Evolutionary conservation across 92 coral and sea anemone genomes (phyloP), one percentile per base, ranked within the genome.

Genomic region (Epizoanthus rinbou): DNA sequence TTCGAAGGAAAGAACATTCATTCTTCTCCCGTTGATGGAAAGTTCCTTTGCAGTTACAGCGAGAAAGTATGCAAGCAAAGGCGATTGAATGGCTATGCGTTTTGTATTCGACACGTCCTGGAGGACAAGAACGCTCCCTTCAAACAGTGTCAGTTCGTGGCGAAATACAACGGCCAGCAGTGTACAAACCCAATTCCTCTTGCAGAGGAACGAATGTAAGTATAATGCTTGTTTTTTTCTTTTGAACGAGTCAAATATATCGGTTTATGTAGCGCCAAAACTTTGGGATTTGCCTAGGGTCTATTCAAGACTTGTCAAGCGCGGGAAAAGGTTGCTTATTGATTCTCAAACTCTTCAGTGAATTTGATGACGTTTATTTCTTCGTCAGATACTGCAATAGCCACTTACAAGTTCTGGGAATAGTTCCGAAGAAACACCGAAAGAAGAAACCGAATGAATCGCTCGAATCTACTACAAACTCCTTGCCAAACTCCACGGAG

Each of bases 141-240:
- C 86, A 96, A 96, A 85, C 99, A 96, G 91, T 96, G 99, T 86
- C 95, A 94, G 87, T 96, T 94, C 93, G 99, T 94, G 88, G 99
- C 99, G 60, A 96, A 96, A 94, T 96, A 96, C 91, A 96, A 96
- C 84, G 99, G 99, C 88, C 99, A 96, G 80, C 99, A 94, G 87
- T 96, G 99, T 90, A 96, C 99, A 53, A 96, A 96, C 68, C 98
- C 99, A 53, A 96, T 96, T 64, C 99, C 99, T 35, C 88, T 92
- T 70, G 85, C 95, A 75, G 99, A 96, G 88, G 99, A 96, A 73
- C 91, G 99, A 90, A 96, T 96, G 99, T 96, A 87, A 96, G 97
- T 87, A 57, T 85, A 57, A 35, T 25, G 73, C 35, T n/a, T 50
- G 58, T 25, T 47, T 90, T 94, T 54, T 22, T 4, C 25, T 62